A percentile compares a stretch with the other conserved stretches of the same genome.
Conservation (phyloP, 2,113 vertebrate genomes). For the Pseudolaguvia tuberculata region DNA sequence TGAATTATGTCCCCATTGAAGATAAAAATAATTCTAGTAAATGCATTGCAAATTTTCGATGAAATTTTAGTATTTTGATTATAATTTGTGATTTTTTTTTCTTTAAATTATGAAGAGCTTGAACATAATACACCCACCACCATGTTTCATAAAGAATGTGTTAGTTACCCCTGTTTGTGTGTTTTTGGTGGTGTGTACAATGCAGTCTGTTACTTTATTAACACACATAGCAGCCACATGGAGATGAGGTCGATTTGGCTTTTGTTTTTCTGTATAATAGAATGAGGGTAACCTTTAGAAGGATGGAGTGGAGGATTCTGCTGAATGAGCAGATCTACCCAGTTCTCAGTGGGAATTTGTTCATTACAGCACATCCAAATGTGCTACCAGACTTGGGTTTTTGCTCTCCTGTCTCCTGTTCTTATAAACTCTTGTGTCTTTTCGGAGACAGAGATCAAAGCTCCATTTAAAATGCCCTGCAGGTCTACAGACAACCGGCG, state of each 20-base stretch:
- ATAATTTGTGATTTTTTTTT: no score
- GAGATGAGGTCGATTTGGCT: background rate
- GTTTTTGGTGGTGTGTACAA: no score
- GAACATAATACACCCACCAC: no score
- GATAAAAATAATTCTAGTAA: no score
- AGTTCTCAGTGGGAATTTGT: slow-evolving; percentile 30
- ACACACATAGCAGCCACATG: background rate
- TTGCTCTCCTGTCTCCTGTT: background rate
- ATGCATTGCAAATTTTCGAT: no score
- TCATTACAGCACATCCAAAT: slow-evolving; percentile 35
- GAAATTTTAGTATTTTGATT: no score
- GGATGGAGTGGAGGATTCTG: background rate
- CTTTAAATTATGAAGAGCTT: no score
- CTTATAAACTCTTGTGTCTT: slow-evolving; percentile 12
- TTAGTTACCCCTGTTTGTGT: no score
- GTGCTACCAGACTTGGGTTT: slow-evolving; percentile 12
- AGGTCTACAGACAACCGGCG: slow-evolving; percentile 41
- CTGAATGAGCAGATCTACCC: slow-evolving; percentile 33
- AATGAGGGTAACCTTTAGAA: background rate
- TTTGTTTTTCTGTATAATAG: background rate
- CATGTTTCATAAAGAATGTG: no score
- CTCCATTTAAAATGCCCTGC: slow-evolving; percentile 45
- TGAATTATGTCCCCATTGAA: no score
- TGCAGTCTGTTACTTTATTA: background rate
- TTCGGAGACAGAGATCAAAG: slow-evolving; percentile 49